Evolutionary conservation across 2,888 invertebrate species (phyloP).

Genomic region (Ennomos erosarius): DNA sequence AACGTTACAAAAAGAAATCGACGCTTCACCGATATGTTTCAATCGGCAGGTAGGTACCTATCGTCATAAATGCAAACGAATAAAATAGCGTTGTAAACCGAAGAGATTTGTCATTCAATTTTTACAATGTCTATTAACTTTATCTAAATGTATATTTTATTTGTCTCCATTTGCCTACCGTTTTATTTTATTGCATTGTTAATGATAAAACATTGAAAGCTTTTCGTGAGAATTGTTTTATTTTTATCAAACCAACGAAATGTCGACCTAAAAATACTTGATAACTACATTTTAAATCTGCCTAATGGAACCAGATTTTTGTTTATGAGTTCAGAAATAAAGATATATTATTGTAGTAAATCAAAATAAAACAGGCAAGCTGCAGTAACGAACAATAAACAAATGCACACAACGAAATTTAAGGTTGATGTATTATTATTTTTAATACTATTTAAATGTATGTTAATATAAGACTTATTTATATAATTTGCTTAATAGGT

Average conservation of each 20-base stretch:
- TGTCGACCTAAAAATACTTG: conserved; percentile 37
- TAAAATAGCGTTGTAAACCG: conserved; percentile 38
- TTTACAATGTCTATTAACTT: conserved; percentile 45
- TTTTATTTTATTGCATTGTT: conserved; percentile 45
- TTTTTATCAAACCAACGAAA: conserved; percentile 35
- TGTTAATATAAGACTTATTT: conserved; percentile 2
- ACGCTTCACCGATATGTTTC: conserved; percentile 10
- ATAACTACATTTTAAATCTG: conserved; percentile 41
- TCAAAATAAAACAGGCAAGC: conserved; percentile 33
- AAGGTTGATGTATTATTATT: conserved; percentile 2
- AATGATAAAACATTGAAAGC: conserved; percentile 45
- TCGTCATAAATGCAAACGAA: conserved; percentile 35
- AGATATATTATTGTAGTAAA: conserved; percentile 38
- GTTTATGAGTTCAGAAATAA: conserved; percentile 40
- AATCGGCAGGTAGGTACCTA: conserved; percentile 28
- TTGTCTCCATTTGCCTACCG: conserved; percentile 46
- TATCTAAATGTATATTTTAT: conserved; percentile 48
- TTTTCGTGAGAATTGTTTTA: conserved; percentile 41
- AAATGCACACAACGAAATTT: conserved; percentile 5
- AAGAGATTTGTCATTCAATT: conserved; percentile 42
- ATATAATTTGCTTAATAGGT: background rate
- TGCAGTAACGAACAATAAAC: conserved; percentile 10
- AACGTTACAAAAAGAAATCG: no score
- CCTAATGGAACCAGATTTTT: conserved; percentile 45
- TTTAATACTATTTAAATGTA: conserved; percentile 8